Base-by-base conservation (phyloP, 2,113 vertebrate species). In the Canis aureus region DNA sequence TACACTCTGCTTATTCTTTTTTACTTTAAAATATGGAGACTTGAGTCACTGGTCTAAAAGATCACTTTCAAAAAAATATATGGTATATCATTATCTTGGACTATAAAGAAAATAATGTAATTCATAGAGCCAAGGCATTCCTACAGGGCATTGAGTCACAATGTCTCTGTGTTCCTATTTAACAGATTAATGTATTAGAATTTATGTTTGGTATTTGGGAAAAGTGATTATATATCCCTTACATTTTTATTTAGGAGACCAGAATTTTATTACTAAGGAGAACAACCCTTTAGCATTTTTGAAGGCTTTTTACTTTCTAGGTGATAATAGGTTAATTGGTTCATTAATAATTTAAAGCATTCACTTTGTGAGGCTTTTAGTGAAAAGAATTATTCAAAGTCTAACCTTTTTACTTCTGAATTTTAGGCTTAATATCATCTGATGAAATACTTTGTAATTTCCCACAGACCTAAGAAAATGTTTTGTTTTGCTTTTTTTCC, bases 221-320 rank as follows among this genome's bases (percentile, higher is more conserved):
- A 85, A 81, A 74, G 1, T 92, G 17, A 74, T 80, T 74, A 74
- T 66, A 8, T 79, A 15, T 13, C 1, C 4, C n/a, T 64, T 69
- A 55, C 3, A 66, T 97, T 96, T 69, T 94, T 85, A 85, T 85
- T 94, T 97, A 94, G 55, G 11, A 80, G 10, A 74, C 5, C 19
- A 81, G 11, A 94, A 81, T 64, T 94, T 84, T 86, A 62, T 95
- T 92, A 43, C 53, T 67, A 67, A 85, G 57, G 38, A 66, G 51
- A 94, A 73, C 2, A n/a, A 62, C 1, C 8, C 27, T 79, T 35
- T 29, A 64, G 78, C 29, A 64, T 2, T 91, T 83, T 79, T 80
- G n/a, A 92, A 89, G 13, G 3, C 11, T 78, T 92, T 89, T 51
- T n/a, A 62, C 4, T 87, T 93, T 66, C 20, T 73, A 76, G n/a